phyloP scores from a whole-genome alignment of 2,797 vertebrate species.

The Tenualosa thibaudeaui region DNA sequence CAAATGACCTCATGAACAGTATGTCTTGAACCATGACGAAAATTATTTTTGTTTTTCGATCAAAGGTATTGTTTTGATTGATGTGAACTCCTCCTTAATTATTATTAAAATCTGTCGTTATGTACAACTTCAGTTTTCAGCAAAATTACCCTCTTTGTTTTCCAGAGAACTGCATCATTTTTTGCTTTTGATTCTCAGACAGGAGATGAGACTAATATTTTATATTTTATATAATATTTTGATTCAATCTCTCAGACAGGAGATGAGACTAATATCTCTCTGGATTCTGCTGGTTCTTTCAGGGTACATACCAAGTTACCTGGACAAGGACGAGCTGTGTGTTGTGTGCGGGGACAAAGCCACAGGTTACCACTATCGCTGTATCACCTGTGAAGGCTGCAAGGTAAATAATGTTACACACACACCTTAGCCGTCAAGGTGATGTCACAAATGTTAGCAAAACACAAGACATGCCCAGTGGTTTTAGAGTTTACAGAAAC shows the following conservation, averaged over 20 bases:
- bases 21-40: too few species aligned
- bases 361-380: slow-evolving; percentile 98
- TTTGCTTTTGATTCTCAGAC: neutral
- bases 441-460: too few species aligned
- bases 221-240: too few species aligned
- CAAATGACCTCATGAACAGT: too few species aligned
- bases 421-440: neutral
- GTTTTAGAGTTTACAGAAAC: too few species aligned
- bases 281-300: slow-evolving; percentile 44
- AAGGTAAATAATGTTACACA: slow-evolving; percentile 75
- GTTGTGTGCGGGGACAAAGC: slow-evolving; percentile 98
- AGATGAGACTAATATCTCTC: too few species aligned
- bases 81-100: neutral
- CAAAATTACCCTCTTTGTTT: neutral
- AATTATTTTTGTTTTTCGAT: too few species aligned
- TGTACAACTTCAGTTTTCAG: neutral
- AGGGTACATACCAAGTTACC: slow-evolving; percentile 99
- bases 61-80: neutral
- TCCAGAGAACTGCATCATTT: neutral
- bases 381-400: slow-evolving; percentile 99
- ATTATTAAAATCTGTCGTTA: neutral
- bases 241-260: neutral
- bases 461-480: too few species aligned
- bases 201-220: too few species aligned
- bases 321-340: slow-evolving; percentile 99